These are phyloP conservation scores for Bhutanitis thaidina DNA, from an alignment of 2,888 invertebrate species.

Conservation along the genomic window DNA sequence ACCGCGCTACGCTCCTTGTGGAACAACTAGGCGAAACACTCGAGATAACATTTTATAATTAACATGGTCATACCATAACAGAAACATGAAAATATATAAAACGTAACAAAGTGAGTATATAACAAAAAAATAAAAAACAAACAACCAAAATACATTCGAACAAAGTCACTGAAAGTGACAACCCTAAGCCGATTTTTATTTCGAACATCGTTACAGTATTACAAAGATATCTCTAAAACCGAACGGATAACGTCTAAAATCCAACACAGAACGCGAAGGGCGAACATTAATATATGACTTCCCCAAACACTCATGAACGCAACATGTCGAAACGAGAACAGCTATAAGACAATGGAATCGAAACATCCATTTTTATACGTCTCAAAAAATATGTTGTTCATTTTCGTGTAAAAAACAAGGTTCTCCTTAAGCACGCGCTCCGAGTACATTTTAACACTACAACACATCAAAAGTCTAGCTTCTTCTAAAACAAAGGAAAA, in stretches of 20 bases:
- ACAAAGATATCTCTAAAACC: conserved; percentile 53
- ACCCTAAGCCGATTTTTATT: conserved; percentile 40
- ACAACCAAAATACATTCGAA: neutral
- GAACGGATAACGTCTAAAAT: conserved; percentile 16
- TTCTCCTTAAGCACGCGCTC: conserved; percentile 41
- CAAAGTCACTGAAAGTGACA: neutral
- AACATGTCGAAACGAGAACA: neutral
- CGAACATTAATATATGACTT: conserved; percentile 25
- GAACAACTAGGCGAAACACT: too few relatives aligned
- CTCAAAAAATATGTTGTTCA: conserved; percentile 67
- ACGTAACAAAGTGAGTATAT: neutral
- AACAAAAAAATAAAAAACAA: neutral
- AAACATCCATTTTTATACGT: conserved; percentile 54
- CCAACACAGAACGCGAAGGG: conserved; percentile 28
- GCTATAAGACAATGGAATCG: conserved; percentile 41
- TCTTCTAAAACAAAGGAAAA: conserved; percentile 54
- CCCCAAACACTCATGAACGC: conserved; percentile 2
- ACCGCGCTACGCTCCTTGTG: too few relatives aligned
- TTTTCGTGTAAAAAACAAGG: conserved; percentile 60
- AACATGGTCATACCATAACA: too few relatives aligned
- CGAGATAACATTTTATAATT: too few relatives aligned
- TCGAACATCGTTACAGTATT: conserved; percentile 38
- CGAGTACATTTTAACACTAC: conserved; percentile 50
- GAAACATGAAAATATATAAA: neutral
- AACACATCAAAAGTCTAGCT: conserved; percentile 71